Percentiles rank a stretch among this genome's conserved stretches.
phyloP scores from a whole-genome alignment of 1,140 invertebrate species.

The Drosophila aff. region DNA sequence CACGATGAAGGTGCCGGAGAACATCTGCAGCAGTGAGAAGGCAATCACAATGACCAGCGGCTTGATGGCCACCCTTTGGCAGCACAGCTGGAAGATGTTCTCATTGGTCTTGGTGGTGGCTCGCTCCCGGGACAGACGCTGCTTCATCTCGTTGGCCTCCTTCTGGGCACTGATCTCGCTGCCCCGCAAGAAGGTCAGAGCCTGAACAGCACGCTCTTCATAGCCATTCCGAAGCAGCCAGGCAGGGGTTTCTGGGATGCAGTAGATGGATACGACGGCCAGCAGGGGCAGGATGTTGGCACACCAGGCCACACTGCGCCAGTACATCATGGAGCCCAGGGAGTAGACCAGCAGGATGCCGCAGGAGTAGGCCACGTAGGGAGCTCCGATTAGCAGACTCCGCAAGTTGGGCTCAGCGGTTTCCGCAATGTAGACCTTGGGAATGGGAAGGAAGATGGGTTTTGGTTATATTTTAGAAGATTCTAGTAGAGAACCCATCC shows the following conservation, averaged over 20 bases:
- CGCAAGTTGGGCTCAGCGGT: slow-evolving; percentile 89
- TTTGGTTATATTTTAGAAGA: too few relatives aligned
- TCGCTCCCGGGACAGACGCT: slow-evolving; percentile 85
- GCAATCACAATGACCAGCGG: slow-evolving; percentile 89
- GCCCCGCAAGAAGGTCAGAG: slow-evolving; percentile 89
- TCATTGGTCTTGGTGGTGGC: slow-evolving; percentile 85
- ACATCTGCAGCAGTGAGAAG: slow-evolving; percentile 90
- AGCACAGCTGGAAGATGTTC: slow-evolving; percentile 85
- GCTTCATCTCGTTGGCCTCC: slow-evolving; percentile 68
- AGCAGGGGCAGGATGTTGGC: slow-evolving; percentile 87
- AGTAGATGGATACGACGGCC: slow-evolving; percentile 87
- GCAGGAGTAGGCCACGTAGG: slow-evolving; percentile 89
- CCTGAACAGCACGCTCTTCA: slow-evolving; percentile 88
- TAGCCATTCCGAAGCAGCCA: slow-evolving; percentile 89
- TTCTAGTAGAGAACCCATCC: too few relatives aligned
- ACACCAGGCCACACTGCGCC: slow-evolving; percentile 88
- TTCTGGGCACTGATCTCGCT: slow-evolving; percentile 86
- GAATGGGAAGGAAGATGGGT: background rate
- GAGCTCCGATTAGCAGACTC: slow-evolving; percentile 88
- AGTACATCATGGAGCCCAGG: slow-evolving; percentile 88
- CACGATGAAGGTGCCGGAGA: slow-evolving; percentile 90
- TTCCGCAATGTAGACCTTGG: slow-evolving; percentile 90
- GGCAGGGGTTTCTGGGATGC: slow-evolving; percentile 90
- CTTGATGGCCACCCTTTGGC: slow-evolving; percentile 88
- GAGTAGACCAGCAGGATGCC: slow-evolving; percentile 90